Evolutionary conservation across 2,888 invertebrate genomes (phyloP).

Genomic region (Epinotia brunnichana): DNA sequence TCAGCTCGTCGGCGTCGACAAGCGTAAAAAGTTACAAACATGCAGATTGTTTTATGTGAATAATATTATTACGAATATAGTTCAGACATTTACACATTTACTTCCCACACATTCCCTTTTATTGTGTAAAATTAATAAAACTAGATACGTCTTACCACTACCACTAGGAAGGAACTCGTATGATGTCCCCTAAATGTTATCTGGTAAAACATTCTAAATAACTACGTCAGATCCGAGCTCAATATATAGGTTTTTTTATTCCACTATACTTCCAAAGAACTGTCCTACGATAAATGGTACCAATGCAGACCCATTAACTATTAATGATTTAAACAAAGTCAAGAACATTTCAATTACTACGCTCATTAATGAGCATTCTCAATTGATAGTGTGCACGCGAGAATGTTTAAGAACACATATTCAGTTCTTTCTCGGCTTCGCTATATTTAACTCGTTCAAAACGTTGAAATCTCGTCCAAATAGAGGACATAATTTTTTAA

Average conservation of each 20-base stretch:
- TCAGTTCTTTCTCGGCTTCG: slow-evolving; percentile 9
- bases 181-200: no score
- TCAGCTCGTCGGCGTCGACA: no score
- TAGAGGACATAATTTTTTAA: not conserved
- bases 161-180: no score
- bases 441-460: slow-evolving; percentile 10
- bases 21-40: no score
- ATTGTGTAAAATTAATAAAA: no score
- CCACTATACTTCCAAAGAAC: not conserved
- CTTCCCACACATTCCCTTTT: no score
- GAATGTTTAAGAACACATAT: slow-evolving; percentile 11
- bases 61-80: no score
- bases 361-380: slow-evolving; percentile 27
- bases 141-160: no score
- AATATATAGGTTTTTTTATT: not conserved
- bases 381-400: slow-evolving; percentile 25
- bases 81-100: no score
- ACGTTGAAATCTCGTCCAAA: not conserved
- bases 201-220: no score
- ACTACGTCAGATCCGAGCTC: no score
- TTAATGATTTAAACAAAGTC: slow-evolving; percentile 19
- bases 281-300: not conserved
- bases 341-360: slow-evolving; percentile 31
- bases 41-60: no score
- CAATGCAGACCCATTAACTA: slow-evolving; percentile 4